phyloP scores from a whole-genome alignment of 1,140 invertebrate species.

The Lordiphosa stackelbergi region DNA sequence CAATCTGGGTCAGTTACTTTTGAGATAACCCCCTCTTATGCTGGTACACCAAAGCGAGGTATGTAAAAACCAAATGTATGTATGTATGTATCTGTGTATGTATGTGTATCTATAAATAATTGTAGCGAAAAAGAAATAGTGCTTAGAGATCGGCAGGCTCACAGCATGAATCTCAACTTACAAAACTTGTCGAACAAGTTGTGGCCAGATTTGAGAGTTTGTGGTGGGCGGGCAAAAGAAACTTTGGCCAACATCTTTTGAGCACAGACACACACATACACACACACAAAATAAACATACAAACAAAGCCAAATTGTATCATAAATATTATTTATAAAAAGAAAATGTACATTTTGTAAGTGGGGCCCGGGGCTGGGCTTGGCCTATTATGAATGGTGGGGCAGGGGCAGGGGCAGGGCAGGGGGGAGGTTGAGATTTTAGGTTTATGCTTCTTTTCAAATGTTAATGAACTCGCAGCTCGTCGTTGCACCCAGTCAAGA shows the following conservation, averaged over 20 bases:
- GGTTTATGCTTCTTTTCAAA: neutral
- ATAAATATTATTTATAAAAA: too few species aligned
- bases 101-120: constrained; percentile 8
- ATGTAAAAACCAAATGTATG: too few species aligned
- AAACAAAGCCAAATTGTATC: constrained; percentile 3
- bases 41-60: too few species aligned
- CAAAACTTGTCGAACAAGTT: constrained; percentile 61
- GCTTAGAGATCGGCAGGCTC: constrained; percentile 9
- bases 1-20: too few species aligned
- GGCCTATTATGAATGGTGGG: too few species aligned
- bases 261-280: neutral
- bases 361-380: too few species aligned
- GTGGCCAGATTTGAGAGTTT: constrained; percentile 25
- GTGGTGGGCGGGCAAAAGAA: constrained; percentile 42
- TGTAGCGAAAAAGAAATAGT: constrained; percentile 9
- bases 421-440: too few species aligned
- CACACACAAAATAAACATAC: neutral
- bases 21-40: too few species aligned
- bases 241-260: constrained; percentile 13
- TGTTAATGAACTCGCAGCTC: constrained; percentile 18
- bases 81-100: too few species aligned
- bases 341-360: neutral
- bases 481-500: constrained; percentile 1
- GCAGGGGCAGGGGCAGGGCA: too few species aligned
- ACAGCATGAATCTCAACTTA: constrained; percentile 29